Evolutionary conservation across 2,797 vertebrate species (phyloP), one percentile per base, ranked within the genome.

Genomic region (Notoglanidium macrostoma): DNA sequence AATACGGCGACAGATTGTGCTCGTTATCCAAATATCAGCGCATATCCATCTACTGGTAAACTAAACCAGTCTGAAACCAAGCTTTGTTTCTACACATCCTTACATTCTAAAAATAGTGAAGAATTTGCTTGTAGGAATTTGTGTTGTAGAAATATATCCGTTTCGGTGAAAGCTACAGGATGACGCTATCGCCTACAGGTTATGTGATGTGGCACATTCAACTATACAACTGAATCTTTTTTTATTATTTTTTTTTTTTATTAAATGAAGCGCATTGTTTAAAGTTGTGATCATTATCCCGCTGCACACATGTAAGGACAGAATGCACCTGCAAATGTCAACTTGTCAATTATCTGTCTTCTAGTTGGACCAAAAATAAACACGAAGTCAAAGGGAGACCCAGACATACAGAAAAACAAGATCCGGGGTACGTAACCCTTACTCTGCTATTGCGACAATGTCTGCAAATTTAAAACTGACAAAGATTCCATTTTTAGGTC

Each of bases 391-490:
- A 95, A 94, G 92, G 95, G 88, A 88, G 95, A 96, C 72, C 93
- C 95, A 55, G 96, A 95, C 80, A 90, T 95, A 72, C 95, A 95
- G 92, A 96, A 96, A 92, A 96, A 96, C 92, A 96, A 96, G 91
- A 95, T 96, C 55, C 93, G 92, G 83, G 96, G 96, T 96, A 92
- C 1, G 92, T 92, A 89, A 54, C 51, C 74, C 11, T 89, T 82
- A 76, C 61, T 32, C 68, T 65, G 10, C 68, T 12, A 29, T 57
- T 2, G 11, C 46, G 17, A 17, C 19, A 15, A 1, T 76, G 23
- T 63, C 49, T 77, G 35, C 46, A 54, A 19, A 67, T 82, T 40
- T 74, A n/a, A 63, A 87, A n/a, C 2, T 1, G 26, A 29, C 49
- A 73, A 73, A 76, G 12, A 40, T 21, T 32, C n/a, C 1, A 23